Conservation (phyloP, 2,797 vertebrate genomes). For the Microtus californicus region DNA sequence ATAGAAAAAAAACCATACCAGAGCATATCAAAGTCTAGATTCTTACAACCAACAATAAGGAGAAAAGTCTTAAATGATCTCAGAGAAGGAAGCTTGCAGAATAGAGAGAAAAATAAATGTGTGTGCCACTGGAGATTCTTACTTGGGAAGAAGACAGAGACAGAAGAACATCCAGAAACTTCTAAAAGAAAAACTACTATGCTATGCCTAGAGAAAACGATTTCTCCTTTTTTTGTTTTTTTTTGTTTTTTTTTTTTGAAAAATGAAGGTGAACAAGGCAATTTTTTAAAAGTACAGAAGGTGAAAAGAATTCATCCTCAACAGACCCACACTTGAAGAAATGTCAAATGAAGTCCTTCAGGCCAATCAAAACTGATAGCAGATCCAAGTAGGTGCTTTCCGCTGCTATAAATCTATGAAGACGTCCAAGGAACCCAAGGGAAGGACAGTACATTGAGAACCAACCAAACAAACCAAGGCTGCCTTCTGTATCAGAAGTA, state of each 20-base stretch:
- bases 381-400: neutral
- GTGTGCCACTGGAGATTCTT: neutral
- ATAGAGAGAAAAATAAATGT: neutral
- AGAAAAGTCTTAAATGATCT: slow-evolving; percentile 38
- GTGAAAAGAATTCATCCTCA: slow-evolving; percentile 39
- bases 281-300: slow-evolving; percentile 25
- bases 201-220: neutral
- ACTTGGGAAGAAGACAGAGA: neutral
- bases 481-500: neutral
- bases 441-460: neutral
- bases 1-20: neutral
- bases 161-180: neutral
- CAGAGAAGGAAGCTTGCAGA: neutral
- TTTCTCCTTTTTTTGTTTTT: neutral
- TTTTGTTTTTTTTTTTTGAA: slow-evolving; percentile 16
- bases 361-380: slow-evolving; percentile 37
- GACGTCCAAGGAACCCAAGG: neutral
- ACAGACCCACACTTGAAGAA: neutral
- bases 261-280: neutral
- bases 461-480: neutral
- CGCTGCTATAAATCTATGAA: neutral
- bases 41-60: neutral
- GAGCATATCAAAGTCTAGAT: neutral
- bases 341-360: slow-evolving; percentile 47
- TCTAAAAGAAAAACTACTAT: neutral